phyloP scores from a whole-genome alignment of 2,888 invertebrate species.

The Copidosoma aretas region DNA sequence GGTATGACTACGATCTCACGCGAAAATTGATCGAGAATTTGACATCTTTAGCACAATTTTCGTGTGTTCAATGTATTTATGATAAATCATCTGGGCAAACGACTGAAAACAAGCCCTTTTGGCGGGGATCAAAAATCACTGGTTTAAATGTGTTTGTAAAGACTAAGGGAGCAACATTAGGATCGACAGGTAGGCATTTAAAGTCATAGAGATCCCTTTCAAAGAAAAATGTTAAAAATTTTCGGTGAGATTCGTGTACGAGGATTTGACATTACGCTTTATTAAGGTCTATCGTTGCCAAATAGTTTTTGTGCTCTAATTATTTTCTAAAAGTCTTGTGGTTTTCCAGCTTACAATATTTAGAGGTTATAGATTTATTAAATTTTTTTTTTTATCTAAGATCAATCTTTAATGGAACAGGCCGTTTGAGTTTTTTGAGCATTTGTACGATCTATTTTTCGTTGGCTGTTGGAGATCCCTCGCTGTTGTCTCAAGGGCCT shows the following conservation, averaged over 20 bases:
- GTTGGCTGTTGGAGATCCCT: too few species aligned
- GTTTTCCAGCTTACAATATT: constrained; percentile 18
- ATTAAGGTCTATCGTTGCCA: not conserved
- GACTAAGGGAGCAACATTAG: not conserved
- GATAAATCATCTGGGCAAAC: not conserved
- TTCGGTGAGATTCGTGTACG: not conserved
- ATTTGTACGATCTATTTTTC: too few species aligned
- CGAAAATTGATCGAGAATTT: not conserved
- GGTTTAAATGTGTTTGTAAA: not conserved
- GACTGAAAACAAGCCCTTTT: not conserved
- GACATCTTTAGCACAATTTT: not conserved
- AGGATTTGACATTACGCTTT: not conserved
- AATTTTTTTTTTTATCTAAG: too few species aligned
- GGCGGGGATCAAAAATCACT: not conserved
- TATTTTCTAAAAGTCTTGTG: not conserved
- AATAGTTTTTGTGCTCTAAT: not conserved
- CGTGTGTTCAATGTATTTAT: not conserved
- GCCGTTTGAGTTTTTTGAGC: too few species aligned
- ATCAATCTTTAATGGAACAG: too few species aligned
- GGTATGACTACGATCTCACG: constrained; percentile 8
- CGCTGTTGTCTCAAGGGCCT: too few species aligned
- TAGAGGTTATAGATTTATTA: not conserved
- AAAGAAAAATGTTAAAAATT: constrained; percentile 20
- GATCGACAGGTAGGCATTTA: constrained; percentile 38
- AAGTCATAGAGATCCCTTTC: constrained; percentile 31